phyloP scores from a whole-genome alignment of 2,797 vertebrate species.

The Chrysocyon brachyurus region DNA sequence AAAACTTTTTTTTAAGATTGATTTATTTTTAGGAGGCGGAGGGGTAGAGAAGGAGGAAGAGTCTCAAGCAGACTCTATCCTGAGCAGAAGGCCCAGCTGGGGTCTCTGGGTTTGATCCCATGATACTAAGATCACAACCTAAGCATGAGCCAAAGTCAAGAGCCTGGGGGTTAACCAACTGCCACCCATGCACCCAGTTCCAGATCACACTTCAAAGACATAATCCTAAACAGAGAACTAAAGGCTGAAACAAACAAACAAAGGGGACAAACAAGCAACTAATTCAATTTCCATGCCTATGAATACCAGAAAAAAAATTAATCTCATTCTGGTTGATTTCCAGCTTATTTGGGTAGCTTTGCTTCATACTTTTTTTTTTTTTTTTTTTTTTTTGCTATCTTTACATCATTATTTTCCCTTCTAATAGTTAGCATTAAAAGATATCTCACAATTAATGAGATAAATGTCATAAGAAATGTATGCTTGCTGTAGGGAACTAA shows the following conservation, averaged over 20 bases:
- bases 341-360: neutral
- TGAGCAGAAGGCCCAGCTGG: neutral
- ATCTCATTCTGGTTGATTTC: neutral
- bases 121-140: neutral
- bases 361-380: neutral
- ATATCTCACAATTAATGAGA: neutral
- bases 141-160: neutral
- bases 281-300: neutral
- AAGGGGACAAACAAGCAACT: neutral
- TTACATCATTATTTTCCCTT: neutral
- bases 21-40: neutral
- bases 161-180: rapidly evolving
- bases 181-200: rapidly evolving
- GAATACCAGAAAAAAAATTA: neutral
- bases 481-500: neutral
- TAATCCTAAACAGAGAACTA: neutral
- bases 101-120: neutral
- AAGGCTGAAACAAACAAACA: neutral
- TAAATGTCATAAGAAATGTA: neutral
- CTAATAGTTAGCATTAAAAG: neutral
- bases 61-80: neutral
- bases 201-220: neutral
- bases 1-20: no score
- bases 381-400: neutral
- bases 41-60: neutral